A percentile compares a stretch with the other conserved stretches of the same genome.
These are phyloP conservation scores for Steatocranus sp. DNA, from an alignment of 2,797 vertebrate genomes.

Conservation along the genomic window DNA sequence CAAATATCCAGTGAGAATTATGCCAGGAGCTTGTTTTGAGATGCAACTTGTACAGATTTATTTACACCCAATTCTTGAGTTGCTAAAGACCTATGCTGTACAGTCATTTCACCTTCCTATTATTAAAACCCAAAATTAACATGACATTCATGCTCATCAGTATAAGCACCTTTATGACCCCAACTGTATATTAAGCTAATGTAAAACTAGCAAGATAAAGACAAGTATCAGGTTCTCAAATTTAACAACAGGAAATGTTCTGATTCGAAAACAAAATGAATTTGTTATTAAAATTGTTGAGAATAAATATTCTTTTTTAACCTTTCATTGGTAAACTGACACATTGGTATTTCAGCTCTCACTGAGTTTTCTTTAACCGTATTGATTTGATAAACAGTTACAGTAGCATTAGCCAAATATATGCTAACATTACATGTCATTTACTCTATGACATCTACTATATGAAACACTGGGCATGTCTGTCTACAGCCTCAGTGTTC, in stretches of 20 bases:
- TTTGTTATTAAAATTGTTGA: background rate
- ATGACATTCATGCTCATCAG: background rate
- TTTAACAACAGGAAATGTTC: background rate
- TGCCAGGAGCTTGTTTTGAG: background rate
- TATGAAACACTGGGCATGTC: background rate
- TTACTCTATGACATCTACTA: background rate
- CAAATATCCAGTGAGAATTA: background rate
- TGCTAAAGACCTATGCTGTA: background rate
- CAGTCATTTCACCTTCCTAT: background rate
- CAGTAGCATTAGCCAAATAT: background rate
- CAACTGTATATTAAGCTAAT: background rate
- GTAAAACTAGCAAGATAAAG: background rate
- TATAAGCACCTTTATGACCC: background rate
- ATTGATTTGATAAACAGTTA: background rate
- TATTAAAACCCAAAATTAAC: background rate
- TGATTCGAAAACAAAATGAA: background rate
- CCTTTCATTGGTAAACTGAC: background rate
- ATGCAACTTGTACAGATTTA: background rate
- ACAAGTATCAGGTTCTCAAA: background rate
- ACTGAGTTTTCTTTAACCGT: background rate
- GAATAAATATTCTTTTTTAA: background rate
- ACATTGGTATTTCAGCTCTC: background rate
- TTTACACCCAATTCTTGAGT: background rate
- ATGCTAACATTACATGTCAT: background rate
- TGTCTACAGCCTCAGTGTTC: background rate